Base-by-base conservation (phyloP, 2,113 vertebrate species). In the Siniperca chuatsi region DNA sequence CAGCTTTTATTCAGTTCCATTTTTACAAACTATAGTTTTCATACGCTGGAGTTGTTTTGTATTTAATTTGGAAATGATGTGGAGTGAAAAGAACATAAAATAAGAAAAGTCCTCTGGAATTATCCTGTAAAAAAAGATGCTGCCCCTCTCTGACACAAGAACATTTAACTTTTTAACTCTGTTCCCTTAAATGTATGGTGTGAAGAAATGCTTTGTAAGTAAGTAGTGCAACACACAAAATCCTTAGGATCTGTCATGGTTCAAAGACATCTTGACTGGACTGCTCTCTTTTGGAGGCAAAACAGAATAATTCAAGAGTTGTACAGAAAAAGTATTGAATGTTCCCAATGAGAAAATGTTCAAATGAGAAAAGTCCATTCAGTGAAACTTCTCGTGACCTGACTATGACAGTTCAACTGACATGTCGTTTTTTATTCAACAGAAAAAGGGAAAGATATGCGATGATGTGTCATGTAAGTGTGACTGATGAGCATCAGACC, bases 401-500 rank as follows among this genome's bases (percentile, higher is more conserved):
- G 1, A 23, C 9, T 21, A 2, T 13, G n/a, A 52, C 84, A 44
- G n/a, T 23, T 66, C 4, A 40, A 50, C 55, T 4, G 6, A 58
- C 21, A 18, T 46, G 42, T 2, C 2, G 4, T 16, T 62, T 73
- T 61, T 68, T 8, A 67, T 62, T 58, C 37, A 64, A 48, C 52
- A 78, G 50, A 77, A 71, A 68, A 54, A 65, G 3, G 6, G 25
- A 67, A 65, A 68, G 35, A 65, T 46, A 74, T 74, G 18, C 8
- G 4, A 57, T 48, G 16, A 75, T 23, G 66, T 61, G 42, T 73
- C 58, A 21, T 33, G 37, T 77, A 81, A 68, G 73, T 75, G 66
- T 60, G 77, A 86, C 57, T 74, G 75, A 81, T 82, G 62, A 81
- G 62, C 57, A 73, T 23, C 50, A 9, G 57, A 61, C 55, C 61